Conservation (phyloP, 2,797 vertebrate genomes). For the Sus cebifrons region DNA sequence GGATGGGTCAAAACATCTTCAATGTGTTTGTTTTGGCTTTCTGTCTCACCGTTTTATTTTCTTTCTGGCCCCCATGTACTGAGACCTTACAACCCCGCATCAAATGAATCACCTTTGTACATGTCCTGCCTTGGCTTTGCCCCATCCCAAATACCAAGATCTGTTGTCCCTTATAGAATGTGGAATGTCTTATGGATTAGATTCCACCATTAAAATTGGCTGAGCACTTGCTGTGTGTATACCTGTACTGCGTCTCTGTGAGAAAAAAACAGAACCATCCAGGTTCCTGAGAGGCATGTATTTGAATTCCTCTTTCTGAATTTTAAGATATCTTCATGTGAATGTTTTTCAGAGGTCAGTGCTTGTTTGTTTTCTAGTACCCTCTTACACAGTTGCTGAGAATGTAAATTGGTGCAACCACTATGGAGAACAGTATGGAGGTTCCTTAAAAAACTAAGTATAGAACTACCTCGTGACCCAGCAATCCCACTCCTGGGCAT, state of each 20-base stretch:
- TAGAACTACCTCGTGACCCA: no score
- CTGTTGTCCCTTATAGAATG: not conserved
- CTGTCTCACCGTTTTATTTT: not conserved
- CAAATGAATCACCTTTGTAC: not conserved
- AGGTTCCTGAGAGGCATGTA: not conserved
- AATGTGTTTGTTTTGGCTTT: not conserved
- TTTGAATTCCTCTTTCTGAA: not conserved
- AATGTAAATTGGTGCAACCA: no score
- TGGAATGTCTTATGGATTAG: not conserved
- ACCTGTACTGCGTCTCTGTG: not conserved
- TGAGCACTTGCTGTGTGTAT: not conserved
- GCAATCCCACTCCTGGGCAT: no score
- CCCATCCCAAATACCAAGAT: not conserved
- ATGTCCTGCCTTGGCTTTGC: not conserved
- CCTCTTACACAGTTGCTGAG: no score
- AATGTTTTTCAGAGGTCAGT: not conserved
- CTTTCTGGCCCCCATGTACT: not conserved
- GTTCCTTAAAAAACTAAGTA: no score
- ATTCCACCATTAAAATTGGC: not conserved
- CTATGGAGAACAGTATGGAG: no score
- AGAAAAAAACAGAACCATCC: not conserved
- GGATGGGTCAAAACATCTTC: accelerated
- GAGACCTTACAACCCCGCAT: not conserved
- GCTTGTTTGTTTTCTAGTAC: not conserved
- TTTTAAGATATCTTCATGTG: not conserved